Evolutionary conservation across 53 echinoderm and acorn worm genomes (phyloP), one percentile per base, ranked within the genome.

Genomic region (Antedon mediterranea): DNA sequence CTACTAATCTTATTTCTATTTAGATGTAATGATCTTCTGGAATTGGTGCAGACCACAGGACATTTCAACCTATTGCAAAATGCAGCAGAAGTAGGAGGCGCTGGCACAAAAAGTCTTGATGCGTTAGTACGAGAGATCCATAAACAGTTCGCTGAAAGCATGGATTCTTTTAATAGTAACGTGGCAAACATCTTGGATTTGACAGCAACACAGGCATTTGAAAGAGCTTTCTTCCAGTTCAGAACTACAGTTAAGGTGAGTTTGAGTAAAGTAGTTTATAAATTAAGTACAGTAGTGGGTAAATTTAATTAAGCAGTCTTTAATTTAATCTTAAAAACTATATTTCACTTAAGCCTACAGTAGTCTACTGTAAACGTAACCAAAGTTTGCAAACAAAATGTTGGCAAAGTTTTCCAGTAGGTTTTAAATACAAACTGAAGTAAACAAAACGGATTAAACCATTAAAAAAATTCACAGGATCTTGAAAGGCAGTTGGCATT

Each of bases 61-160:
- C 95, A 95, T 81, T 95, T 95, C 85, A 89, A 91, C 83, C 89
- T 95, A 27, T 86, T 95, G 0, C 87, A 91, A 87, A 95, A 83
- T 76, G 89, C 95, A 0, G 95, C 95, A 0, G 95, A 91, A 82
- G 95, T 95, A 13, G 95, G 95, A 30, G 95, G 95, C 71, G 95
- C 95, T 3, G 95, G 95, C 7, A 95, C 95, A 34, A 89, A 95
- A 79, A 91, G 95, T 74, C 84, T 95, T 29, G 95, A 95, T 79
- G 91, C 95, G 15, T 86, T 95, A 7, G 95, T 95, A 32, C 76
- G 95, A 31, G 95, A 95, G 77, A 91, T 95, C 73, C 95, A 95
- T 74, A 74, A 79, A 42, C 91, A 95, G 75, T 95, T 91, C 76
- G 82, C 85, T 0, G 26, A 77, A 0, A 89, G 91, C 77, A 91